Conservation (phyloP, 2,888 invertebrate species). For the Atrina japonica region DNA sequence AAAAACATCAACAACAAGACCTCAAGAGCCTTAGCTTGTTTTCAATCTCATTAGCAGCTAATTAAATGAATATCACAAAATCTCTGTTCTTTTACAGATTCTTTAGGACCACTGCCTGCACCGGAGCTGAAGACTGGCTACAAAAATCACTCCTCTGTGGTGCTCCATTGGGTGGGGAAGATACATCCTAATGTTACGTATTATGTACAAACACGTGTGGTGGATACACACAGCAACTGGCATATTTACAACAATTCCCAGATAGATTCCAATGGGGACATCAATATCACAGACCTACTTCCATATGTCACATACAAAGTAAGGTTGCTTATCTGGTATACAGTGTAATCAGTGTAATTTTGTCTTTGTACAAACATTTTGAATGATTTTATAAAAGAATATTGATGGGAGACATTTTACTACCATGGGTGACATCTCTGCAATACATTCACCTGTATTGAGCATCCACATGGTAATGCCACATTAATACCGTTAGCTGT, state of each 20-base stretch:
- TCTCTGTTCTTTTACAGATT: conserved; percentile 36
- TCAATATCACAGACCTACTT: conserved; percentile 87
- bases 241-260: conserved; percentile 85
- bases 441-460: too few species aligned
- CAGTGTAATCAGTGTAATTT: not conserved
- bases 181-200: conserved; percentile 80
- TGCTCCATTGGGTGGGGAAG: conserved; percentile 88
- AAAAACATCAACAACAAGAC: too few species aligned
- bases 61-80: too few species aligned
- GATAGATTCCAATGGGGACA: conserved; percentile 45
- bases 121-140: conserved; percentile 90
- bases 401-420: too few species aligned
- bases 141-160: conserved; percentile 88
- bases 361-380: not conserved
- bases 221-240: conserved; percentile 86
- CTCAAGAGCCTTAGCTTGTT: too few species aligned
- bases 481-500: too few species aligned
- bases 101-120: conserved; percentile 42
- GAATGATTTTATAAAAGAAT: not conserved
- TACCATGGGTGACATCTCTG: too few species aligned
- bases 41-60: too few species aligned
- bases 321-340: conserved; percentile 73
- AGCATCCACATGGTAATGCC: too few species aligned
- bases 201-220: conserved; percentile 88
- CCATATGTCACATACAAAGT: conserved; percentile 96